These are phyloP conservation scores for Tenualosa thibaudeaui DNA, from an alignment of 2,797 vertebrate genomes.

Conservation along the genomic window DNA sequence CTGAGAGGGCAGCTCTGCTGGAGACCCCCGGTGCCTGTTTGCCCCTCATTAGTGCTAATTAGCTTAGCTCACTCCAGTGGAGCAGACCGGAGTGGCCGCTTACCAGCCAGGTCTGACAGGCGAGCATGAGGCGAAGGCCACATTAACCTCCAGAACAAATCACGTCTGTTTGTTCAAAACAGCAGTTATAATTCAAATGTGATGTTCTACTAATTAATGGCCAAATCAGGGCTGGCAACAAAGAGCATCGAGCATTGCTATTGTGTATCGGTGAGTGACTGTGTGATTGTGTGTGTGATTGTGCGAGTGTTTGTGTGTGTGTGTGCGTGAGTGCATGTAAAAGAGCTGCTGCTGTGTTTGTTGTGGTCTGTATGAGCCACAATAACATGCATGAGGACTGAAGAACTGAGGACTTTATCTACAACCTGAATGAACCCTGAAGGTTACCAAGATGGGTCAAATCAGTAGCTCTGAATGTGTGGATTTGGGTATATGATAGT, in stretches of 20 bases:
- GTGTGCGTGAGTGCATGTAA: too few relatives aligned
- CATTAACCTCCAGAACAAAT: background rate
- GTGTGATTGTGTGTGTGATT: too few relatives aligned
- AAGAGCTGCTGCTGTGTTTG: too few relatives aligned
- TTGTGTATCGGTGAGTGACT: background rate
- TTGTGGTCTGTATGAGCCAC: too few relatives aligned
- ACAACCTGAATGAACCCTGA: too few relatives aligned
- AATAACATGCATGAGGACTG: background rate
- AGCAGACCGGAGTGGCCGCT: background rate
- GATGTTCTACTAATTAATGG: background rate
- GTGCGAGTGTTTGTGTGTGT: too few relatives aligned
- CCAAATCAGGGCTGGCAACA: background rate
- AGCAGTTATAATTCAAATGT: background rate
- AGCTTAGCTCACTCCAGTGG: constrained; percentile 27
- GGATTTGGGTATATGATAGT: too few relatives aligned
- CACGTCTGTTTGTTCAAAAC: background rate
- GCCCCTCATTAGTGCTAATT: constrained; percentile 38
- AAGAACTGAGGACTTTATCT: too few relatives aligned
- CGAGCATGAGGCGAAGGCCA: background rate
- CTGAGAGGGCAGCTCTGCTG: background rate
- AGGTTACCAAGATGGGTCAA: too few relatives aligned
- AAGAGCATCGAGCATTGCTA: background rate
- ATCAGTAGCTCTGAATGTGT: too few relatives aligned
- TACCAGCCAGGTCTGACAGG: background rate
- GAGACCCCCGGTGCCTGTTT: constrained; percentile 10